A percentile compares a stretch with the other conserved stretches of the same genome.
Evolutionary conservation across 2,797 vertebrate genomes (phyloP).

Genomic region (Falco cherrug): DNA sequence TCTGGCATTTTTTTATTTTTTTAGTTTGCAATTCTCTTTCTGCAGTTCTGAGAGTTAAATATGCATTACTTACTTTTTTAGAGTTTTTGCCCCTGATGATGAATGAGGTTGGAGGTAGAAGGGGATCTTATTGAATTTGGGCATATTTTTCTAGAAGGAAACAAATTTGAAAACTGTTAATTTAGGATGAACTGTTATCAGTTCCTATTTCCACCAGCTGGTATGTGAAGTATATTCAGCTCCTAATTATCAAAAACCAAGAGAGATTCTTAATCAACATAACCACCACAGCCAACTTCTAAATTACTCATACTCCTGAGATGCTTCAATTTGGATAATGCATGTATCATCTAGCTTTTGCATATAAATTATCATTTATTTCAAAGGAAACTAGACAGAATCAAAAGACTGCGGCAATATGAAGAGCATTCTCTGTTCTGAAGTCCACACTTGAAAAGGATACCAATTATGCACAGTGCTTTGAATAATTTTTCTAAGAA

Average conservation of each 20-base stretch:
- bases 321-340: constrained; percentile 15
- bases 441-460: background rate
- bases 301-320: constrained; percentile 8
- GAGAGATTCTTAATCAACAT: constrained; percentile 27
- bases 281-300: background rate
- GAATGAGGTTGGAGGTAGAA: constrained; percentile 99
- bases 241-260: constrained; percentile 27
- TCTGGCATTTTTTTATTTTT: background rate
- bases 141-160: constrained; percentile 97
- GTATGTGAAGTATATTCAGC: constrained; percentile 4
- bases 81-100: constrained; percentile 97
- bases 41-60: background rate
- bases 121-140: constrained; percentile 99
- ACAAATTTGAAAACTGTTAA: background rate
- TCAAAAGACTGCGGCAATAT: background rate
- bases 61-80: constrained; percentile 91
- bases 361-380: constrained; percentile 10
- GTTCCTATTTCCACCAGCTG: constrained; percentile 10
- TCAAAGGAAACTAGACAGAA: background rate
- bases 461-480: background rate
- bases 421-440: background rate
- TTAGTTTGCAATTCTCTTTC: background rate
- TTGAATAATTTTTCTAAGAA: background rate
- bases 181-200: background rate
- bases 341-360: background rate